Evolutionary conservation across 2,888 invertebrate species (phyloP).

Genomic region (Himalopsyche japonica): DNA sequence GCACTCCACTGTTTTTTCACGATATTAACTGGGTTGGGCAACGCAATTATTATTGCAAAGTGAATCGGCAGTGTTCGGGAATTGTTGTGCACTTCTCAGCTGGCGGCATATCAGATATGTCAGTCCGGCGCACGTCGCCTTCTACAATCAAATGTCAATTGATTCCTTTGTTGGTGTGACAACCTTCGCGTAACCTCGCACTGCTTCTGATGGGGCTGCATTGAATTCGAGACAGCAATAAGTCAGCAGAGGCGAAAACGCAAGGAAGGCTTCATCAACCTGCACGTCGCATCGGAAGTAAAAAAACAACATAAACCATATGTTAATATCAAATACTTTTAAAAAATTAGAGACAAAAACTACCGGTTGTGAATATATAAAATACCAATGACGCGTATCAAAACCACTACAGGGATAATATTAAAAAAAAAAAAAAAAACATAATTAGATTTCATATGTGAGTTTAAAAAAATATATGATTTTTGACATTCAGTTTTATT

Average conservation of each 20-base stretch:
- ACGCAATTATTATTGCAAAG: neutral
- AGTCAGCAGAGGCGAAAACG: neutral
- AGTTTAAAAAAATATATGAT: no score
- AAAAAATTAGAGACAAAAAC: no score
- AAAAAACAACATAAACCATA: no score
- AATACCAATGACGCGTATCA: no score
- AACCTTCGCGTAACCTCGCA: neutral
- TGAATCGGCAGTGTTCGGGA: neutral
- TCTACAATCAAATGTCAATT: neutral
- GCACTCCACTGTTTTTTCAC: neutral
- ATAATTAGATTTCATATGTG: no score
- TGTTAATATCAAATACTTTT: no score
- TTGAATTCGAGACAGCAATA: neutral
- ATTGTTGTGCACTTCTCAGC: neutral
- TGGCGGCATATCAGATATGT: neutral
- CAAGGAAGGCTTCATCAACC: neutral
- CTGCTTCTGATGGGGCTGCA: neutral
- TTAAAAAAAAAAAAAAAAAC: no score
- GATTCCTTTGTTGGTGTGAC: conserved; percentile 2
- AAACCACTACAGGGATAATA: no score
- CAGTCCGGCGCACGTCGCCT: neutral
- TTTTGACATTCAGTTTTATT: no score
- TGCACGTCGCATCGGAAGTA: neutral
- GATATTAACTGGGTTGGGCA: neutral
- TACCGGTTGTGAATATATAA: no score